These are phyloP conservation scores for Thalassoma bifasciatum DNA, from an alignment of 2,113 vertebrate species.

Conservation along the genomic window DNA sequence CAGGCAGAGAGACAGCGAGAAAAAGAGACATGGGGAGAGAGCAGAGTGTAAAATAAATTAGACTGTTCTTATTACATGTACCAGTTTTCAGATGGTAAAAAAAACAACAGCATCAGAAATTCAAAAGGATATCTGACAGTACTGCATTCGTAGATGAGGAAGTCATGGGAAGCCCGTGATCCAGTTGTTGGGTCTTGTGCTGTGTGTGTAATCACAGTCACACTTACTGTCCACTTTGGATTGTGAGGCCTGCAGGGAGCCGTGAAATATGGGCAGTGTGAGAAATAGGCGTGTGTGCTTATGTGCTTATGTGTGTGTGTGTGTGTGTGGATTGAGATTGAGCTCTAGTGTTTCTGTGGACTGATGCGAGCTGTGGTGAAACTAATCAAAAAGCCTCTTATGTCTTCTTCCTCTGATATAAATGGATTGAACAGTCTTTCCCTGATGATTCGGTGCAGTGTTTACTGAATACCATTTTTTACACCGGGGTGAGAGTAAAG, in stretches of 20 bases:
- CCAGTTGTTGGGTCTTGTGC: slow-evolving; percentile 59
- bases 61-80: slow-evolving; percentile 70
- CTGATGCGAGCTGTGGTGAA: slow-evolving; percentile 52
- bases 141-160: slow-evolving; percentile 57
- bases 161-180: slow-evolving; percentile 46
- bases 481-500: slow-evolving; percentile 65
- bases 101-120: slow-evolving; percentile 39
- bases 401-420: slow-evolving; percentile 66
- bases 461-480: slow-evolving; percentile 74
- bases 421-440: slow-evolving; percentile 64
- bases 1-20: slow-evolving; percentile 62
- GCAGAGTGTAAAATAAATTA: slow-evolving; percentile 72
- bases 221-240: slow-evolving; percentile 64
- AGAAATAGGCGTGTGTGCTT: not conserved
- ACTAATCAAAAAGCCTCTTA: slow-evolving; percentile 79
- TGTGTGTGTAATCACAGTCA: slow-evolving; percentile 62
- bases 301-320: too few species aligned
- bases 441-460: slow-evolving; percentile 59
- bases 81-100: slow-evolving; percentile 43
- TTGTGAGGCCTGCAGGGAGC: slow-evolving; percentile 39
- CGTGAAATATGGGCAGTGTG: slow-evolving; percentile 34
- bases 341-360: slow-evolving; percentile 38
- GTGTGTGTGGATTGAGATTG: slow-evolving; percentile 60
- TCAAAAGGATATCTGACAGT: slow-evolving; percentile 41
- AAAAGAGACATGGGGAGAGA: slow-evolving; percentile 59